These are phyloP conservation scores for Drosophila malerkotliana DNA, from an alignment of 1,140 invertebrate genomes.

Conservation along the genomic window DNA sequence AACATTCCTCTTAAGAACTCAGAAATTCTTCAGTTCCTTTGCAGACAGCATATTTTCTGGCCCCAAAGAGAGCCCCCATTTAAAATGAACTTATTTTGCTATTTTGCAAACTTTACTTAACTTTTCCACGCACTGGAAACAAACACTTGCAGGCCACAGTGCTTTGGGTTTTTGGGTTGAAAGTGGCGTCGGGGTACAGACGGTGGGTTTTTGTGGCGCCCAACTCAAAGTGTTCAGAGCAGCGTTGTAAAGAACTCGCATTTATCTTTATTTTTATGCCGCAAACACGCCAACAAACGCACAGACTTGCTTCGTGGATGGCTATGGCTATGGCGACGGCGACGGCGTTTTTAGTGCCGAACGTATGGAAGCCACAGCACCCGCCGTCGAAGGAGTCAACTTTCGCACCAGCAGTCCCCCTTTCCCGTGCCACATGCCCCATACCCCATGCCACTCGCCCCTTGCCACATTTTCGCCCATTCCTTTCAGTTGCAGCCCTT, in stretches of 20 bases:
- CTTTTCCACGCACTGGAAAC: conserved; percentile 28
- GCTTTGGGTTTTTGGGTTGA: conserved; percentile 2
- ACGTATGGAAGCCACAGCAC: conserved; percentile 43
- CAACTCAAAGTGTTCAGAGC: conserved; percentile 55
- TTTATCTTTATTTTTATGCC: conserved; percentile 83
- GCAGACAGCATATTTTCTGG: neutral
- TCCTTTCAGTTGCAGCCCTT: conserved; percentile 11
- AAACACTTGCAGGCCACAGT: conserved; percentile 31
- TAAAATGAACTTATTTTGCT: conserved; percentile 21
- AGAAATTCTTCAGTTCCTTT: neutral
- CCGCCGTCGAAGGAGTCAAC: conserved; percentile 41
- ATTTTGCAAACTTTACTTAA: conserved; percentile 25
- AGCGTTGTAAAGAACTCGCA: conserved; percentile 77
- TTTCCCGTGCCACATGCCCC: neutral
- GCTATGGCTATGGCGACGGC: conserved; percentile 16
- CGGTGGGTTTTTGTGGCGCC: conserved; percentile 5
- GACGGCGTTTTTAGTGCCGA: conserved; percentile 59
- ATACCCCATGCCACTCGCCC: neutral
- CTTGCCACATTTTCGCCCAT: neutral
- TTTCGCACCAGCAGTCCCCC: conserved; percentile 24
- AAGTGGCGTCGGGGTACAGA: neutral
- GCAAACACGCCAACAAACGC: conserved; percentile 70
- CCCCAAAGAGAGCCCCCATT: neutral
- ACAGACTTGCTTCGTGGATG: conserved; percentile 29
- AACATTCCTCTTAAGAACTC: neutral